These are phyloP conservation scores for Arbacia lixula DNA, from an alignment of 53 echinoderm and acorn worm species.

Conservation along the genomic window DNA sequence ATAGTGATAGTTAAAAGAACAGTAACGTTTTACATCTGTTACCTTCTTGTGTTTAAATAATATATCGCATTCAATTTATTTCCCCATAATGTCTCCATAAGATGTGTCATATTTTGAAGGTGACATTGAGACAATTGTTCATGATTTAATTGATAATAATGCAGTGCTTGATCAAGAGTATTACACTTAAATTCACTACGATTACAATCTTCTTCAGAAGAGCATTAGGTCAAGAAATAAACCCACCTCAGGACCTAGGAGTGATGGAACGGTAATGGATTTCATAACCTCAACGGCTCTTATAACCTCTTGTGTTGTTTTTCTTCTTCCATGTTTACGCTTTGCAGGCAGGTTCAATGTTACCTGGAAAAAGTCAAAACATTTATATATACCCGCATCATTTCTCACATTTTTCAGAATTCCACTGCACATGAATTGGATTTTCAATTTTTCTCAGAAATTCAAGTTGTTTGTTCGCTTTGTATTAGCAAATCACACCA, in stretches of 20 bases:
- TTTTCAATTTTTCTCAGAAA: too few species aligned
- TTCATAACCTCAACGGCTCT: not conserved
- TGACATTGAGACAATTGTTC: not conserved
- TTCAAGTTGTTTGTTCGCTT: too few species aligned
- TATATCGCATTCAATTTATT: not conserved
- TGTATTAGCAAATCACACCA: too few species aligned
- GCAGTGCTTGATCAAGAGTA: not conserved
- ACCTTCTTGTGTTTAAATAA: too few species aligned
- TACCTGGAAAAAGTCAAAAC: too few species aligned
- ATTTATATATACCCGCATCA: too few species aligned
- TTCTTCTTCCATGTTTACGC: not conserved
- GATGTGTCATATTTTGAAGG: not conserved
- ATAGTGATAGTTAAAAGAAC: too few species aligned
- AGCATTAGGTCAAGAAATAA: constrained; percentile 45
- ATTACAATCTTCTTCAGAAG: constrained; percentile 2
- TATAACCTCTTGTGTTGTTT: not conserved
- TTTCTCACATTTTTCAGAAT: too few species aligned
- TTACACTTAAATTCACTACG: not conserved
- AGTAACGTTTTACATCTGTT: too few species aligned
- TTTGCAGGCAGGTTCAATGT: constrained; percentile 21
- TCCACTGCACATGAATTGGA: too few species aligned
- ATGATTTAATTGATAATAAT: not conserved
- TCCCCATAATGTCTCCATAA: not conserved
- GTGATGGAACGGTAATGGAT: constrained; percentile 38
- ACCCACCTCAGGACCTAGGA: constrained; percentile 19